These are phyloP conservation scores for Chlorocebus sabaeus DNA, from an alignment of 2,113 vertebrate genomes.

Conservation along the genomic window DNA sequence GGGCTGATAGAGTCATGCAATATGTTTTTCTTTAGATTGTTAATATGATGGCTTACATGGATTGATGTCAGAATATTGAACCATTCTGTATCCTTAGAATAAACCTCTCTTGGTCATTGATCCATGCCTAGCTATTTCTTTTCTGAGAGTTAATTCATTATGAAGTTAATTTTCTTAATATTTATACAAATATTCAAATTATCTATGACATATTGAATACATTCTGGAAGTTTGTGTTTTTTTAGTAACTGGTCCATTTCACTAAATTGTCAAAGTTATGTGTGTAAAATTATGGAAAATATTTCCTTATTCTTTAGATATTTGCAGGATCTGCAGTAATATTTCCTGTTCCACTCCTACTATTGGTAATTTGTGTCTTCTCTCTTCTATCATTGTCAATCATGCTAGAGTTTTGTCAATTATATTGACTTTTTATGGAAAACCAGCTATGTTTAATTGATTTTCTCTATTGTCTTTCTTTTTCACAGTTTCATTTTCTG, in stretches of 20 bases:
- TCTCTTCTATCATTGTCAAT: not conserved
- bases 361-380: not conserved
- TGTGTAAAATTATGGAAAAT: not conserved
- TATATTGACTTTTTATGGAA: not conserved
- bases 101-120: not conserved
- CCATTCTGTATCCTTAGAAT: not conserved
- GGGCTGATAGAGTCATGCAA: not conserved
- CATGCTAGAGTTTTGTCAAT: not conserved
- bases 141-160: not conserved
- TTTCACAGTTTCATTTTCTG: not conserved
- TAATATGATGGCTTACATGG: not conserved
- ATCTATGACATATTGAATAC: not conserved
- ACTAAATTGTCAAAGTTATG: not conserved
- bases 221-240: not conserved
- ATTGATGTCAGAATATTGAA: not conserved
- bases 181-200: not conserved
- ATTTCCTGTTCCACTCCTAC: not conserved
- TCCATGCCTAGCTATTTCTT: not conserved
- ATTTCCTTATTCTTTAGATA: not conserved
- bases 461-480: not conserved
- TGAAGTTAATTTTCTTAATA: not conserved
- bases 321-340: not conserved
- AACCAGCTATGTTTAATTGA: not conserved
- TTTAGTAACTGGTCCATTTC: not conserved
- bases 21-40: not conserved